Evolutionary conservation across 2,797 vertebrate genomes (phyloP).

Genomic region (Aulostomus chinensis): DNA sequence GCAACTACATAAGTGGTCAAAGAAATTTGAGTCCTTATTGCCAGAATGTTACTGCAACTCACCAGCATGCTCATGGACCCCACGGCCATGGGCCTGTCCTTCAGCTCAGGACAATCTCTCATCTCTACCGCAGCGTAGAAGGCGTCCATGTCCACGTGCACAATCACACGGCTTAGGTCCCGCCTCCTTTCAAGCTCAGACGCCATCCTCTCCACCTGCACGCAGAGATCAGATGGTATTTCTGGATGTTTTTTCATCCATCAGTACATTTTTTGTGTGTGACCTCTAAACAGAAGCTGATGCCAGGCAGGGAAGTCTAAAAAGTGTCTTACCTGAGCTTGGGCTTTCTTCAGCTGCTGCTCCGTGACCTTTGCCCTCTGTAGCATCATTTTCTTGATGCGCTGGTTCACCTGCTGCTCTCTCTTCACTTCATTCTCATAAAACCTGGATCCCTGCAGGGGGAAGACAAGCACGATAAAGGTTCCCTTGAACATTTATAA

Average conservation of each 20-base stretch:
- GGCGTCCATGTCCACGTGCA: conserved; percentile 98
- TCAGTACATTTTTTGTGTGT: not conserved
- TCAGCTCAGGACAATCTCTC: conserved; percentile 92
- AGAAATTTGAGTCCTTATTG: not conserved
- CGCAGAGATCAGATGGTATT: not conserved
- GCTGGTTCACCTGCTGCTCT: conserved; percentile 92
- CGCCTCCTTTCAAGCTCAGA: conserved; percentile 83
- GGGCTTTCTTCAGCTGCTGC: conserved; percentile 87
- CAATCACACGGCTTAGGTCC: conserved; percentile 86
- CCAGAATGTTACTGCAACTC: conserved; percentile 17
- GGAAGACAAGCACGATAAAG: conserved; percentile 9
- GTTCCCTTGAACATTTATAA: conserved; percentile 5
- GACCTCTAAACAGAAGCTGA: not conserved
- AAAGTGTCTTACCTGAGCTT: conserved; percentile 65
- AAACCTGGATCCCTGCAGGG: conserved; percentile 88
- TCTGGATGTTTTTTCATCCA: not conserved
- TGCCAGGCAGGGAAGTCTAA: not conserved
- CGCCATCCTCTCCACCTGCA: conserved; percentile 85
- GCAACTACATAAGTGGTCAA: not conserved
- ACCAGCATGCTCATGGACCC: conserved; percentile 97
- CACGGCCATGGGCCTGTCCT: conserved; percentile 94
- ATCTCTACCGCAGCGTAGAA: conserved; percentile 98
- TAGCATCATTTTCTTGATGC: conserved; percentile 92
- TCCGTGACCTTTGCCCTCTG: conserved; percentile 87
- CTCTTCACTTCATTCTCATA: conserved; percentile 94